These are phyloP conservation scores for Anas flavirostris DNA, from an alignment of 2,797 vertebrate species.

Conservation along the genomic window DNA sequence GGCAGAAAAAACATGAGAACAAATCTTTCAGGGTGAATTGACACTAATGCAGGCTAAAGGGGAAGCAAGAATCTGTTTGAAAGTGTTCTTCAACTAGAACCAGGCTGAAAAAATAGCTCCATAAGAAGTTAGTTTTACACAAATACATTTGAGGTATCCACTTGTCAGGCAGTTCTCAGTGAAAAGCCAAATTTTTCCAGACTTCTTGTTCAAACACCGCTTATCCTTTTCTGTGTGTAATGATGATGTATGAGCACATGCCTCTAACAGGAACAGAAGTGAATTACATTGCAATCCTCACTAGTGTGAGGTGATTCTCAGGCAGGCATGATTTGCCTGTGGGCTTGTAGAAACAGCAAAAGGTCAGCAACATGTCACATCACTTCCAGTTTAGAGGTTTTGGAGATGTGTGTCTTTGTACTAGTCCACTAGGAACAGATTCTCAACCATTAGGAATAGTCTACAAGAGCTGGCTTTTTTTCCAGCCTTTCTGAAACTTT, in stretches of 20 bases:
- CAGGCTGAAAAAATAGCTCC: background rate
- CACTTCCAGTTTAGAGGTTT: background rate
- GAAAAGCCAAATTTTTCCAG: background rate
- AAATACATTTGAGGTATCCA: background rate
- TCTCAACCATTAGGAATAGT: background rate
- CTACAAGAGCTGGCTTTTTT: background rate
- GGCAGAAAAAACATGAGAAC: background rate
- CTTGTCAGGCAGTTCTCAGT: background rate
- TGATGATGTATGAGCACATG: background rate
- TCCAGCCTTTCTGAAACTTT: background rate
- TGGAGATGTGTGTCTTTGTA: background rate
- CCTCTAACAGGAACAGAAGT: background rate
- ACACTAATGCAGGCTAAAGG: background rate
- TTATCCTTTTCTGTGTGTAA: background rate
- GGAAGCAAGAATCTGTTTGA: background rate
- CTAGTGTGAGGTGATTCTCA: background rate
- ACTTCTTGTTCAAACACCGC: background rate
- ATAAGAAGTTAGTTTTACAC: background rate
- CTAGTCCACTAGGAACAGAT: background rate
- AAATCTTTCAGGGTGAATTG: background rate
- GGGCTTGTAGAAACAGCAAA: background rate
- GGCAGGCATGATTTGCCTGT: background rate
- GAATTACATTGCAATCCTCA: background rate
- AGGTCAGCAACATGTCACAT: background rate
- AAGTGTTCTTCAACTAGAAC: background rate